Conservation (phyloP, 2,113 vertebrate genomes). For the Climacteris rufus region DNA sequence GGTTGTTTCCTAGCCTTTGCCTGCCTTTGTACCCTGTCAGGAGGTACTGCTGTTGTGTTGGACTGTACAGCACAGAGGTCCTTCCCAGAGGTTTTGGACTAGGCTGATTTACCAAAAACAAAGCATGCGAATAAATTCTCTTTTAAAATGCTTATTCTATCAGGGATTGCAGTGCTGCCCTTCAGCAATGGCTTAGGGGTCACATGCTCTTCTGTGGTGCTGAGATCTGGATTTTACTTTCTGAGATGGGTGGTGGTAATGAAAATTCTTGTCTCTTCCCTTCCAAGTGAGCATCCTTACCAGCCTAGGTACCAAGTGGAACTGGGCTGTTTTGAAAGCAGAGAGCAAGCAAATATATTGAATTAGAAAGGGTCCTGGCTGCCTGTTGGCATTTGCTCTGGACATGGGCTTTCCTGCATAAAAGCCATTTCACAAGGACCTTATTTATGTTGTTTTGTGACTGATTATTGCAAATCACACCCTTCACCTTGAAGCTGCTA, state of each 20-base stretch:
- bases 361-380: neutral
- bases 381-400: neutral
- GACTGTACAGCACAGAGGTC: neutral
- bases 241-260: neutral
- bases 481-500: neutral
- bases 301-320: neutral
- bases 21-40: neutral
- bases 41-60: neutral
- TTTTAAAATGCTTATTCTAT: neutral
- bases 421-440: neutral
- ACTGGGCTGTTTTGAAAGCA: neutral
- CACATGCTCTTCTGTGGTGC: neutral
- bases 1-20: neutral
- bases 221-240: neutral
- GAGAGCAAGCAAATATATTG: neutral
- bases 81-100: neutral
- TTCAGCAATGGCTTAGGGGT: neutral
- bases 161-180: neutral
- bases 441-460: neutral
- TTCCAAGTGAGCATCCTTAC: fast-evolving
- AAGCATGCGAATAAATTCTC: neutral
- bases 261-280: neutral
- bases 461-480: neutral
- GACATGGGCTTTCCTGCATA: neutral
- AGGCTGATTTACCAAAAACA: neutral